A percentile compares a stretch with the other conserved stretches of the same genome.
These are phyloP conservation scores for Drosophila sproati DNA, from an alignment of 1,140 invertebrate genomes.

Conservation along the genomic window DNA sequence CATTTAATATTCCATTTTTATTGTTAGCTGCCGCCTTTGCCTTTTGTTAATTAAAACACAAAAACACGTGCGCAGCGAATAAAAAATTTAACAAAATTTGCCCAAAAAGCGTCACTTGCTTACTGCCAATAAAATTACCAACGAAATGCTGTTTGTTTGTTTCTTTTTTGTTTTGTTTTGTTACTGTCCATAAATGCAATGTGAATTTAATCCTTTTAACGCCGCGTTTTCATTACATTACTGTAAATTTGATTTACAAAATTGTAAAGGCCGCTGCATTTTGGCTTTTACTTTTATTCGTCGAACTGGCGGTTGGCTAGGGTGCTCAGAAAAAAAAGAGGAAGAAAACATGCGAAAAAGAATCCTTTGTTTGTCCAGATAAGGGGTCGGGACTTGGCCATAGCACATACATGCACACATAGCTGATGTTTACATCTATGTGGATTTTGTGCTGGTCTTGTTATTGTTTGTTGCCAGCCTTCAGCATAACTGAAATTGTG, in stretches of 20 bases:
- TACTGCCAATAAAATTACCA: slow-evolving; percentile 32
- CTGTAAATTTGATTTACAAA: slow-evolving; percentile 60
- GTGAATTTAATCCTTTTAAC: slow-evolving; percentile 78
- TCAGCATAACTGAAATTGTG: slow-evolving; percentile 55
- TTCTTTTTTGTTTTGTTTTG: slow-evolving; percentile 23
- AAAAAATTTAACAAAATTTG: slow-evolving; percentile 67
- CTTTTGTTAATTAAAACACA: slow-evolving; percentile 81
- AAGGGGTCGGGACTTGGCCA: not conserved
- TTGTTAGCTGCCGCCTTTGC: slow-evolving; percentile 60
- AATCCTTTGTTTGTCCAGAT: not conserved
- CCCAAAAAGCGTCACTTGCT: slow-evolving; percentile 17
- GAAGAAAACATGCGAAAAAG: slow-evolving; percentile 21
- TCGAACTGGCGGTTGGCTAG: not conserved
- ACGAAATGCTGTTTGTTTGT: slow-evolving; percentile 13
- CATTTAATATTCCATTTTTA: slow-evolving; percentile 77
- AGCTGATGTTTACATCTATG: slow-evolving; percentile 52
- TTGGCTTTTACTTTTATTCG: slow-evolving; percentile 46
- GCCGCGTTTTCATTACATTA: slow-evolving; percentile 77
- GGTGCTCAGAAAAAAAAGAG: not conserved
- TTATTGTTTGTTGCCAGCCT: slow-evolving; percentile 8
- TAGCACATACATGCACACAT: slow-evolving; percentile 9
- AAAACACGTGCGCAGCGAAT: slow-evolving; percentile 77
- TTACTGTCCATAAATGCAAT: slow-evolving; percentile 46
- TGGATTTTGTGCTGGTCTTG: slow-evolving; percentile 46
- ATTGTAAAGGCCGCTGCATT: slow-evolving; percentile 47